A percentile compares a stretch with the other conserved stretches of the same genome.
phyloP scores from a whole-genome alignment of 1,140 invertebrate genomes.

The Steinernema khuongi region DNA sequence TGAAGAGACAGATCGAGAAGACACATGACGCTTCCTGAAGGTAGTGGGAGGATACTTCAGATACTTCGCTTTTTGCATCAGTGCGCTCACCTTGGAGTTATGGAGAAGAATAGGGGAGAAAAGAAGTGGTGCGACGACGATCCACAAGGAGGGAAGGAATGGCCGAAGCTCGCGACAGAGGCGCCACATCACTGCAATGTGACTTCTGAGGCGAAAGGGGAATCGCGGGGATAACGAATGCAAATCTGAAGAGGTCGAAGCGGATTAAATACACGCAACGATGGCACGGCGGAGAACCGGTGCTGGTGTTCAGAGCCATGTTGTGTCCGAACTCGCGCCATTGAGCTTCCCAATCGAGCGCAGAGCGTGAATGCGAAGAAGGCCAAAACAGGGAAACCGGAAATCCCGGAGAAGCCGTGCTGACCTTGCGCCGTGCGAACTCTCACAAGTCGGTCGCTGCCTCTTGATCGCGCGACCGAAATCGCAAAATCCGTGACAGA shows the following conservation, averaged over 20 bases:
- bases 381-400: background rate
- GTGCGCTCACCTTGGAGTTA: background rate
- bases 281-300: background rate
- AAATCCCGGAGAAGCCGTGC: background rate
- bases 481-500: conserved; percentile 9
- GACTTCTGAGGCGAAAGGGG: background rate
- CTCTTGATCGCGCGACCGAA: background rate
- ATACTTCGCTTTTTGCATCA: background rate
- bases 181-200: background rate
- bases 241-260: conserved; percentile 1
- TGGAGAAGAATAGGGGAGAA: conserved; percentile 24
- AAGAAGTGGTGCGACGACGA: conserved; percentile 29
- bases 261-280: background rate
- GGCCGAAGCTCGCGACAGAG: conserved; percentile 18
- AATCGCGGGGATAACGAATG: background rate
- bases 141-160: conserved; percentile 30
- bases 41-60: background rate
- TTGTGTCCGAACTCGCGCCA: background rate
- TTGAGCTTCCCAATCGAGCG: background rate
- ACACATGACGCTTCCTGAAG: background rate
- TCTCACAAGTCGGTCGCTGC: background rate
- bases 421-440: background rate
- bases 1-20: conserved; percentile 8
- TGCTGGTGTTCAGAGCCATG: background rate
- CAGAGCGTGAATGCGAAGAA: background rate